These are phyloP conservation scores for Cotesia chilonis DNA, from an alignment of 1,140 invertebrate genomes.

Conservation along the genomic window DNA sequence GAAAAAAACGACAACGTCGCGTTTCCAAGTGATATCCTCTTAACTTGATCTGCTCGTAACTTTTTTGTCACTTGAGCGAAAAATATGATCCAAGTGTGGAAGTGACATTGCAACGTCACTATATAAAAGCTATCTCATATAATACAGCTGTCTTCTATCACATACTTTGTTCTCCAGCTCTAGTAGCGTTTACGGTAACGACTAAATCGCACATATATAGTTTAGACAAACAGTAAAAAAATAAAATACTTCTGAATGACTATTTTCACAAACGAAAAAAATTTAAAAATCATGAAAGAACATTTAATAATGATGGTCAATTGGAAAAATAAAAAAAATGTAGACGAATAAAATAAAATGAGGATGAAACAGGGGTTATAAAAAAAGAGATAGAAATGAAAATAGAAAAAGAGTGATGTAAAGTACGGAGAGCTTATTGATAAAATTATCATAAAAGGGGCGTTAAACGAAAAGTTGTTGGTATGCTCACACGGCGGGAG, in stretches of 20 bases:
- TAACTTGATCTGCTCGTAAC: constrained; percentile 41
- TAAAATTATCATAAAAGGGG: constrained; percentile 65
- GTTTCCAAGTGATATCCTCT: constrained; percentile 17
- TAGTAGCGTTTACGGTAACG: no score
- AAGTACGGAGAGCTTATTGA: constrained; percentile 53
- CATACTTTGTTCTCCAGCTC: no score
- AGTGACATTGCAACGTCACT: constrained; percentile 48
- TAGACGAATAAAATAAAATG: constrained; percentile 31
- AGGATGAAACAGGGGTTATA: constrained; percentile 36
- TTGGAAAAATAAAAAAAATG: background rate
- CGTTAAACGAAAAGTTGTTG: constrained; percentile 53
- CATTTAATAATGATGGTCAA: no score
- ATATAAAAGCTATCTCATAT: constrained; percentile 31
- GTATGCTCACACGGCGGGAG: constrained; percentile 47
- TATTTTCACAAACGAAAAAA: no score
- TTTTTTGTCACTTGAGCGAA: constrained; percentile 49
- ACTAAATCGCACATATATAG: no score
- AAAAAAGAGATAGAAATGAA: constrained; percentile 10
- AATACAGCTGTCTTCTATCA: constrained; percentile 5
- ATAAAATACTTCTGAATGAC: no score
- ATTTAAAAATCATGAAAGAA: no score
- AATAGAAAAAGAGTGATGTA: constrained; percentile 7
- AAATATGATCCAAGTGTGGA: constrained; percentile 54
- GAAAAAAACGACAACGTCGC: no score
- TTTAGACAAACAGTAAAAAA: no score